Percentiles rank a stretch among this genome's conserved stretches.
Evolutionary conservation across 2,888 invertebrate genomes (phyloP).

Genomic region (Athalia rosae): DNA sequence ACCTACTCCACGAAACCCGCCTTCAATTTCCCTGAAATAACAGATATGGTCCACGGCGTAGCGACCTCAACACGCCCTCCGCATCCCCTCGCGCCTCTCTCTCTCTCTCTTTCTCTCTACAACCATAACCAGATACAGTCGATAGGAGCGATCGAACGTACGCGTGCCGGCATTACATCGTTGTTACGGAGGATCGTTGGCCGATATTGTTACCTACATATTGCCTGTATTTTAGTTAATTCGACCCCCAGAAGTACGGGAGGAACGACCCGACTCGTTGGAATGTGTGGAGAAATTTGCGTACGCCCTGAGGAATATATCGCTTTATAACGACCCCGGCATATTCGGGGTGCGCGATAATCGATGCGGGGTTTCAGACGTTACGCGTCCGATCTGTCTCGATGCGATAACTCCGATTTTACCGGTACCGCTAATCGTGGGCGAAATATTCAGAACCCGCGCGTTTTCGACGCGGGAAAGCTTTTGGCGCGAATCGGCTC

Average conservation of each 20-base stretch:
- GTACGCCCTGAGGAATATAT: no score
- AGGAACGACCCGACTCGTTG: background rate
- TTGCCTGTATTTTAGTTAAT: no score
- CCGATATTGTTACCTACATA: no score
- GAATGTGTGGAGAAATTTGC: background rate
- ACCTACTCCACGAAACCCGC: background rate
- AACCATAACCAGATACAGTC: no score
- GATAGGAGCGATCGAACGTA: no score
- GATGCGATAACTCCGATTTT: background rate
- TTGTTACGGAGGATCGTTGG: no score
- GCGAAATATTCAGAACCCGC: background rate
- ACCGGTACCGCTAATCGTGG: no score
- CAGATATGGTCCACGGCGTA: constrained; percentile 59
- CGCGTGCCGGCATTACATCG: no score
- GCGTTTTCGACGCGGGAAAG: background rate
- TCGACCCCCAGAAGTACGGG: no score
- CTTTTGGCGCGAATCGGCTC: background rate
- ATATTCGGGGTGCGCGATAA: background rate
- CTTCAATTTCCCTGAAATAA: constrained; percentile 57
- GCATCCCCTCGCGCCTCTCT: constrained; percentile 46
- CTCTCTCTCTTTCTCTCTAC: no score
- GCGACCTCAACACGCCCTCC: constrained; percentile 56
- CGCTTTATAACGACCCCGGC: background rate
- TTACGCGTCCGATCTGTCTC: background rate
- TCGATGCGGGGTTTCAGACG: background rate